A percentile compares a stretch with the other conserved stretches of the same genome.
phyloP scores from a whole-genome alignment of 2,888 invertebrate species.

The Ephialtes manifestator region DNA sequence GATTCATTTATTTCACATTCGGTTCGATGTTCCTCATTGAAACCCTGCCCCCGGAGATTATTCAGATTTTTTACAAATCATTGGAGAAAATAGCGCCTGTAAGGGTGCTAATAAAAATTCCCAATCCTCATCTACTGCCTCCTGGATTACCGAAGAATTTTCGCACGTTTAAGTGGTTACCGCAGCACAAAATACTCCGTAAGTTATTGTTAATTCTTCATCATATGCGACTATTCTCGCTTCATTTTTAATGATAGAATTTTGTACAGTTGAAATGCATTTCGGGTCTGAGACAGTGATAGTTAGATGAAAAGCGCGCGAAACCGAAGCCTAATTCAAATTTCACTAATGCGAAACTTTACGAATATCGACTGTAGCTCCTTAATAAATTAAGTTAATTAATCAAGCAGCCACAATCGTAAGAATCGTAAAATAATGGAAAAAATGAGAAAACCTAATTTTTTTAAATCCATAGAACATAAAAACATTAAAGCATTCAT shows the following conservation, averaged over 20 bases:
- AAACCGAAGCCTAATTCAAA: no score
- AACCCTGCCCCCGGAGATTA: constrained; percentile 72
- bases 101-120: constrained; percentile 76
- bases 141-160: constrained; percentile 77
- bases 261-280: no score
- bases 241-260: no score
- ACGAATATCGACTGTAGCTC: no score
- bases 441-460: not conserved
- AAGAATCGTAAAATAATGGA: no score
- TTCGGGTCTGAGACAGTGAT: no score
- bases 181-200: constrained; percentile 78
- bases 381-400: no score
- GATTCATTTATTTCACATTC: constrained; percentile 79
- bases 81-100: constrained; percentile 76
- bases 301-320: no score
- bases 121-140: constrained; percentile 68
- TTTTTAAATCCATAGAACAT: constrained; percentile 74
- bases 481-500: constrained; percentile 82
- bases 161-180: constrained; percentile 74
- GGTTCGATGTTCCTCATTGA: constrained; percentile 79
- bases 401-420: no score
- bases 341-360: no score
- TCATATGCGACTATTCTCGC: no score
- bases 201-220: constrained; percentile 44
- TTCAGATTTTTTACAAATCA: constrained; percentile 72